Base-by-base conservation (phyloP, 1,140 invertebrate genomes). In the Apocrypta bakeri region DNA sequence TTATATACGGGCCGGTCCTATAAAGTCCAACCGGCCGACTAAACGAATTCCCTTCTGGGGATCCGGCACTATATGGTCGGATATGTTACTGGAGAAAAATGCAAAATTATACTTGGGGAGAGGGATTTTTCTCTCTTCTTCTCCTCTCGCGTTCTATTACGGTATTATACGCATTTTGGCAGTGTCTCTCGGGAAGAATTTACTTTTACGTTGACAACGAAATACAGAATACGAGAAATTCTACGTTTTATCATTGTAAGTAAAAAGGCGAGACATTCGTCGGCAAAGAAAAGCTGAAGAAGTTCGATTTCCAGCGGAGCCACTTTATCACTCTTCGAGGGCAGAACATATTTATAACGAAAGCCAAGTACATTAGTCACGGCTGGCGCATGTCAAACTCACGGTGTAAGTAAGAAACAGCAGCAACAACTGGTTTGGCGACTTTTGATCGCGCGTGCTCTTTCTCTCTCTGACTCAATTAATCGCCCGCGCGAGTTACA, bases 291-390 rank as follows among this genome's bases (percentile, higher is more conserved):
- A 37, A 37, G 33, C 33, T 37, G 1, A 42, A 1, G 40, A 56
- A 56, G 48, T 56, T 56, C n/a, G 21, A 6, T 6, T 56, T 56
- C 48, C 21, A n/a, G 48, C 48, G 2, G 48, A 56, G 48, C 21
- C 48, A 56, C 48, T 56, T 21, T 56, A 56, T 56, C 48, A 56
- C 48, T 56, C 48, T 40, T n/a, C 56, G 33, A 83, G 31, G 7
- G 48, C 31, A 21, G 64, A 56, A 72, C 69, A 63, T 76, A 78
- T 83, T 73, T 76, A 83, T 83, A 83, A 83, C 66, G 75, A 78
- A 56, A 77, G 72, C 42, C 84, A 83, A 86, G 76, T 87, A 85
- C 87, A 87, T 89, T 88, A 88, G 82, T 78, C 84, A 69, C 71
- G 85, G 83, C 85, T 79, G 81, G 85, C 79, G 79, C 81, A 84